Evolutionary conservation across 1,140 invertebrate genomes (phyloP).

Genomic region (Globodera rostochiensis): DNA sequence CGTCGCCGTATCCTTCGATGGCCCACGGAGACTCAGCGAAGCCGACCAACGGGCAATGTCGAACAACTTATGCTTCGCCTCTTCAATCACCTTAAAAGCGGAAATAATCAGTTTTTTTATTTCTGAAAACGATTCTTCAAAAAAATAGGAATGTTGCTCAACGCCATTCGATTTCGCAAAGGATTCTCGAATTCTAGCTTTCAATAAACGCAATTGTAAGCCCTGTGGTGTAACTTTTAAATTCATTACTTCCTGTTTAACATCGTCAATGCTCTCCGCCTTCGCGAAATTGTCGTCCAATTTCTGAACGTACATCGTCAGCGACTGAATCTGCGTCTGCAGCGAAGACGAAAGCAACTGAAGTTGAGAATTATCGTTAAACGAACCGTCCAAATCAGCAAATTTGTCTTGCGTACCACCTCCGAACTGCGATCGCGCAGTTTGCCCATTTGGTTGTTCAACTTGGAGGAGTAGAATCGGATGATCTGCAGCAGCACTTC

Average conservation of each 20-base stretch:
- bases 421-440: slow-evolving; percentile 22
- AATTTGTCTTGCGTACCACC: not conserved
- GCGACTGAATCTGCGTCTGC: slow-evolving; percentile 5
- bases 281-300: slow-evolving; percentile 10
- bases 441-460: slow-evolving; percentile 26
- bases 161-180: too few species aligned
- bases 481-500: slow-evolving; percentile 36
- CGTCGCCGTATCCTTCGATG: not conserved
- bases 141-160: too few species aligned
- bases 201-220: not conserved
- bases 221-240: too few species aligned
- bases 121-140: not conserved
- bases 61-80: slow-evolving; percentile 9
- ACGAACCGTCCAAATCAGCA: too few species aligned
- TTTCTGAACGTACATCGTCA: slow-evolving; percentile 2
- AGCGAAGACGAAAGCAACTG: slow-evolving; percentile 22
- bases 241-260: slow-evolving; percentile 14
- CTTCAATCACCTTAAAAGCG: not conserved
- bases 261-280: slow-evolving; percentile 19
- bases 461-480: slow-evolving; percentile 27
- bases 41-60: slow-evolving; percentile 9
- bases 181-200: not conserved
- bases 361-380: not conserved
- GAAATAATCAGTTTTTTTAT: not conserved
- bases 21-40: not conserved